A percentile compares a stretch with the other conserved stretches of the same genome.
These are phyloP conservation scores for Sternarchorhynchus goeldii DNA, from an alignment of 2,797 vertebrate genomes.

Conservation along the genomic window DNA sequence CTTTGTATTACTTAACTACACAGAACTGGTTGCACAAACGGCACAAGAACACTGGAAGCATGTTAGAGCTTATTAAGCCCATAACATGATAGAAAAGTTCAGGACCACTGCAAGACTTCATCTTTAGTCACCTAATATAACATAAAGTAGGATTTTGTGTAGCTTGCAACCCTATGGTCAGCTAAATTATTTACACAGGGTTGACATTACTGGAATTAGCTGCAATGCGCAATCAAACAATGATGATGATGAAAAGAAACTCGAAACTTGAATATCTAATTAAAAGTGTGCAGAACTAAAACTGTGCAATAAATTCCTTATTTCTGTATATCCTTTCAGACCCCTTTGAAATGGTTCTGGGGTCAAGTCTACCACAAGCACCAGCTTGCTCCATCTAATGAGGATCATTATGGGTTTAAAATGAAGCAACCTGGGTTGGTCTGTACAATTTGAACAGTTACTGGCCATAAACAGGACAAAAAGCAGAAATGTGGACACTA, in stretches of 20 bases:
- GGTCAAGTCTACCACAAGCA: slow-evolving; percentile 64
- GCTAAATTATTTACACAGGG: slow-evolving; percentile 44
- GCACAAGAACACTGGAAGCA: slow-evolving; percentile 56
- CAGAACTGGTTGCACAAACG: slow-evolving; percentile 9
- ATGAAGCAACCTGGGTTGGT: slow-evolving; percentile 46
- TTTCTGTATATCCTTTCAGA: slow-evolving; percentile 61
- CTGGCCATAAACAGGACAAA: slow-evolving; percentile 38
- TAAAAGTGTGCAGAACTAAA: slow-evolving; percentile 12
- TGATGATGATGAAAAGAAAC: slow-evolving; percentile 1
- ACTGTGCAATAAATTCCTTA: slow-evolving; percentile 45
- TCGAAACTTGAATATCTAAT: slow-evolving; percentile 15
- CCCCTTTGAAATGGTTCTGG: slow-evolving; percentile 51
- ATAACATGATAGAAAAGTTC: slow-evolving; percentile 45
- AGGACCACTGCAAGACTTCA: slow-evolving; percentile 54
- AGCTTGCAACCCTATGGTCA: slow-evolving; percentile 16
- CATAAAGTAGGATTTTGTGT: slow-evolving; percentile 37
- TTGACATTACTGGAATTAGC: slow-evolving; percentile 9
- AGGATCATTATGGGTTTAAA: slow-evolving; percentile 38
- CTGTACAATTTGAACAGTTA: slow-evolving; percentile 55
- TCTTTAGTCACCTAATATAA: slow-evolving; percentile 48
- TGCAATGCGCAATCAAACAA: slow-evolving; percentile 19
- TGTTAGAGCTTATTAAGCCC: slow-evolving; percentile 60
- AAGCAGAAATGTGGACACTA: slow-evolving; percentile 30
- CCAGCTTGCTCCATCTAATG: slow-evolving; percentile 63
- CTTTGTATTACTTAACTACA: slow-evolving; percentile 38